These are phyloP conservation scores for Leucophora obtusa DNA, from an alignment of 2,888 invertebrate genomes.

Conservation along the genomic window DNA sequence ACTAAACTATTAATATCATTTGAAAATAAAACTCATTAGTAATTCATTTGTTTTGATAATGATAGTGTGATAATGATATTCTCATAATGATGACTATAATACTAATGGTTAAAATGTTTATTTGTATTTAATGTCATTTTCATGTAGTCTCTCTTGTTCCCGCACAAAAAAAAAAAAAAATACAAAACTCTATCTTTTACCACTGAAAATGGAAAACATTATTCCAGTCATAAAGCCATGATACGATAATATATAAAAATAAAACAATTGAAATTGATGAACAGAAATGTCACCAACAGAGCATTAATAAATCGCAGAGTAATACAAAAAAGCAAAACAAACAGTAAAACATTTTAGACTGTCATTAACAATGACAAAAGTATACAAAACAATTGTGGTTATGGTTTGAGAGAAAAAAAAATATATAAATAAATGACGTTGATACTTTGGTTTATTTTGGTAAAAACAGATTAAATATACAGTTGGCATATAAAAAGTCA, in stretches of 20 bases:
- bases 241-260: constrained; percentile 14
- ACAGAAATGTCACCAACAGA: constrained; percentile 50
- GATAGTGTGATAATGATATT: constrained; percentile 48
- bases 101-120: constrained; percentile 54
- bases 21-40: constrained; percentile 51
- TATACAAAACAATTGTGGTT: not conserved
- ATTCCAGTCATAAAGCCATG: not conserved
- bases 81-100: constrained; percentile 49
- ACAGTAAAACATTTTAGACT: not conserved
- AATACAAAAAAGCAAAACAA: not conserved
- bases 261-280: constrained; percentile 45
- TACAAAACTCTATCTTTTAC: not conserved
- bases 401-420: not conserved
- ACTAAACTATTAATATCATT: no score
- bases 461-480: no score
- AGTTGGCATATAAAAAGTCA: no score
- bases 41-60: constrained; percentile 43
- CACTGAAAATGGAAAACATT: not conserved
- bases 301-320: constrained; percentile 47
- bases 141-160: not conserved
- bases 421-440: not conserved
- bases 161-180: not conserved
- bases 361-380: not conserved
- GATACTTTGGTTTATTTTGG: no score
- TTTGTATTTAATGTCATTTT: constrained; percentile 53